These are phyloP conservation scores for Hyppa rectilinea DNA, from an alignment of 2,888 invertebrate species.

Conservation along the genomic window DNA sequence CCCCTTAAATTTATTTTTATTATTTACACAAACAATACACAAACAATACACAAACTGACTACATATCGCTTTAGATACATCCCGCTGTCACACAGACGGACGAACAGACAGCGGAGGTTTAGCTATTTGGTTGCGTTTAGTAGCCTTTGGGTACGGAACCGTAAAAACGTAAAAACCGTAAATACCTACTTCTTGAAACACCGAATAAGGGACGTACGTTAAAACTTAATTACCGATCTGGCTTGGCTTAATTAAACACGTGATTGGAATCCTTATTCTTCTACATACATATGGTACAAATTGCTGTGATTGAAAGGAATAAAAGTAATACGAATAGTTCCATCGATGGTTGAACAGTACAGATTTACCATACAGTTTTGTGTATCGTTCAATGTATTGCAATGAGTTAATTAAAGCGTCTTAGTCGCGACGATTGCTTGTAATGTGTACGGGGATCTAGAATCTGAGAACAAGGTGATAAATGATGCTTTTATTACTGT, in stretches of 20 bases:
- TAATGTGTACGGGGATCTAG: constrained; percentile 16
- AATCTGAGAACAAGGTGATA: constrained; percentile 33
- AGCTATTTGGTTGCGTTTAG: too few species aligned
- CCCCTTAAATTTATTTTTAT: too few species aligned
- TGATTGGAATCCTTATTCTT: constrained; percentile 61
- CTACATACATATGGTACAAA: not conserved
- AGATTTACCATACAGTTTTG: not conserved
- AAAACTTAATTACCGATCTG: constrained; percentile 65
- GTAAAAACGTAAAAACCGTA: too few species aligned
- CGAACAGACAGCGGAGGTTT: too few species aligned
- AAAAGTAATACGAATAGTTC: not conserved
- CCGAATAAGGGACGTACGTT: constrained; percentile 48
- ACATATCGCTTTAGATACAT: too few species aligned
- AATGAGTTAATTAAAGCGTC: not conserved
- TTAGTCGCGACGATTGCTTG: not conserved
- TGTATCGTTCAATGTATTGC: constrained; percentile 17
- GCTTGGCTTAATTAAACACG: constrained; percentile 59
- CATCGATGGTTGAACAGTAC: constrained; percentile 15
- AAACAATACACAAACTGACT: too few species aligned
- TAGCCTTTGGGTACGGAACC: too few species aligned
- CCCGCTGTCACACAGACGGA: too few species aligned
- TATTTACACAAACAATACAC: too few species aligned
- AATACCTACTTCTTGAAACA: not conserved
- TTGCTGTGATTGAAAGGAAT: not conserved
- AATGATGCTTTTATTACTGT: too few species aligned